Evolutionary conservation across 2,797 vertebrate genomes (phyloP), one percentile per base, ranked within the genome.

Genomic region (Prunella strophiata): DNA sequence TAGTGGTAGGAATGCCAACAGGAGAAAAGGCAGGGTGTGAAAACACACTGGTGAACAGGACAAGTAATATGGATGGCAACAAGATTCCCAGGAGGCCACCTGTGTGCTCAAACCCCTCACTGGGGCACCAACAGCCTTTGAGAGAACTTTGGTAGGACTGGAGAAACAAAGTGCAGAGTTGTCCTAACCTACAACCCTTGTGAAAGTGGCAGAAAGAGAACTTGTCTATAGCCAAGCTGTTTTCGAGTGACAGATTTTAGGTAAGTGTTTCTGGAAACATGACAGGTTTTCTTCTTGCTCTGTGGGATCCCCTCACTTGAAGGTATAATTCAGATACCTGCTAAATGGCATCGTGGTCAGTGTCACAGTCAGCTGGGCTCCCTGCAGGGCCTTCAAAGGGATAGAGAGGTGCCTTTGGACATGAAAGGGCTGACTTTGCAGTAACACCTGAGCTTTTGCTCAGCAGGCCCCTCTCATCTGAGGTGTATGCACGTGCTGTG

Each of bases 401-500:
- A 20, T 23, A 7, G 32, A 52, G 61, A 61, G 30, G 43, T 57
- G 13, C 38, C 38, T 50, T 50, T 55, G 40, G 36, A 29, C 16
- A 5, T 13, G 36, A 71, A 45, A 8, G n/a, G 38, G 48, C 48
- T 42, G 42, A n/a, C n/a, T 89, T 85, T 70, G 63, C 51, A 68
- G 3, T 11, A 50, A 47, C 34, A 57, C 16, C 40, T 42, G 65
- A 62, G 27, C 27, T 77, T 79, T 70, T 71, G 19, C 65, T 58
- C 58, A 67, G 61, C 42, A 45, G 29, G 29, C 20, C 25, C 5
- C 13, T 25, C 34, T 57, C 36, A 7, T 2, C 32, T 57, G 38
- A 2, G n/a, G 11, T 2, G 1, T 34, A 2, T 32, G 27, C 25
- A 36, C 0, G 0, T 58, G 30, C 57, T 75, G 8, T 5, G 21